Evolutionary conservation across 2,113 vertebrate species (phyloP), one percentile per base, ranked within the genome.

Genomic region (Candoia aspera): DNA sequence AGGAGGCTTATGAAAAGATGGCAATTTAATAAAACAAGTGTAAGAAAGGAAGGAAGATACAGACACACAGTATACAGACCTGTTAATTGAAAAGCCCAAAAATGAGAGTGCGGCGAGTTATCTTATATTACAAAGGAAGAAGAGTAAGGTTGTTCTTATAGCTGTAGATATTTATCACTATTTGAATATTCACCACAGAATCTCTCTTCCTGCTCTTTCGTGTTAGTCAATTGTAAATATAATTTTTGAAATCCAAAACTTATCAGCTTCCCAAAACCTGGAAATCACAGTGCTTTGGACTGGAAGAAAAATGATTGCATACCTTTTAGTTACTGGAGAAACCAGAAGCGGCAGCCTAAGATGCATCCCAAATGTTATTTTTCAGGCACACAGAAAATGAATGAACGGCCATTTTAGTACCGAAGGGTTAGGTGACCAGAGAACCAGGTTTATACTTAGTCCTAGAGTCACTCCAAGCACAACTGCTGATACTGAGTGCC

Each of bases 1-100:
- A 2, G n/a, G 57, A 57, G 54, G 49, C 33, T 87, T 90, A 54
- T 58, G 49, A 83, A 89, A 83, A 79, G 26, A 93, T n/a, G 46
- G 64, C 55, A 33, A 46, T 93, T 88, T 89, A 89, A 92, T 92
- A 89, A 92, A 84, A 58, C 53, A 59, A 53, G 86, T 83, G 49
- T 49, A 46, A 62, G 73, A 60, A 92, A 55, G 12, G 21, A 68
- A 89, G 54, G 37, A 54, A 49, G 55, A 79, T 37, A 49, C 26
- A 59, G n/a, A 46, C 13, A 33, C 49, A 13, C 46, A 87, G 3
- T n/a, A 85, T 15, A 29, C 23, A 68, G 60, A 6, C 60, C 0
- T 8, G 23, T 54, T 64, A 68, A 54, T 73, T 68, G 60, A 91
- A 87, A 42, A 29, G 24, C 4, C n/a, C n/a, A 37, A 9, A 37